Evolutionary conservation across 2,888 invertebrate species (phyloP).

Genomic region (Baccha elongata): DNA sequence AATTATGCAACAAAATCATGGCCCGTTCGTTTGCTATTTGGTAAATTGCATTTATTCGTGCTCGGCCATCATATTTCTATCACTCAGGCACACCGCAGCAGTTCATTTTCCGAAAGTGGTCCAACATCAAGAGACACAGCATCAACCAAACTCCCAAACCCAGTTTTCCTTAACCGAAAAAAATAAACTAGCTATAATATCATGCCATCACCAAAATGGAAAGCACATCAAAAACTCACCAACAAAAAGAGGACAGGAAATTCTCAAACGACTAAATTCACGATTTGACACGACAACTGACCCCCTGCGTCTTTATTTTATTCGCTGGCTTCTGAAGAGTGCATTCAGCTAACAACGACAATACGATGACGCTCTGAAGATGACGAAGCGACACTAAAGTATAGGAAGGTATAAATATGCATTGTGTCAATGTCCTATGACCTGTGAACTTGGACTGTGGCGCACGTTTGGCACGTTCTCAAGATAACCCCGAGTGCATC

Average conservation of each 20-base stretch:
- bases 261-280: constrained; percentile 56
- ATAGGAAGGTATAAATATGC: constrained; percentile 12
- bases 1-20: constrained; percentile 3
- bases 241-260: constrained; percentile 21
- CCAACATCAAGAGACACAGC: constrained; percentile 29
- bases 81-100: constrained; percentile 21
- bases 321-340: constrained; percentile 35
- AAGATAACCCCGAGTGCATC: constrained; percentile 53
- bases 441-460: constrained; percentile 70
- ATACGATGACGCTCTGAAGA: constrained; percentile 31
- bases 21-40: constrained; percentile 19
- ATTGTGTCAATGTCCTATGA: constrained; percentile 69
- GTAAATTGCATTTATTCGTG: constrained; percentile 48
- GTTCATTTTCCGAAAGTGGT: constrained; percentile 55
- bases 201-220: constrained; percentile 43
- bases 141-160: constrained; percentile 21
- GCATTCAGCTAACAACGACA: constrained; percentile 32
- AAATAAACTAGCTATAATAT: not conserved
- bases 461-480: constrained; percentile 73
- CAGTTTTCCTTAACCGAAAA: constrained; percentile 46
- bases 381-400: constrained; percentile 27
- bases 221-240: constrained; percentile 50
- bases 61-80: constrained; percentile 29
- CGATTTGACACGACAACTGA: constrained; percentile 68
- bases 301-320: constrained; percentile 49